Conservation (phyloP, 2,888 invertebrate species). For the Gisinianus flammeolus region DNA sequence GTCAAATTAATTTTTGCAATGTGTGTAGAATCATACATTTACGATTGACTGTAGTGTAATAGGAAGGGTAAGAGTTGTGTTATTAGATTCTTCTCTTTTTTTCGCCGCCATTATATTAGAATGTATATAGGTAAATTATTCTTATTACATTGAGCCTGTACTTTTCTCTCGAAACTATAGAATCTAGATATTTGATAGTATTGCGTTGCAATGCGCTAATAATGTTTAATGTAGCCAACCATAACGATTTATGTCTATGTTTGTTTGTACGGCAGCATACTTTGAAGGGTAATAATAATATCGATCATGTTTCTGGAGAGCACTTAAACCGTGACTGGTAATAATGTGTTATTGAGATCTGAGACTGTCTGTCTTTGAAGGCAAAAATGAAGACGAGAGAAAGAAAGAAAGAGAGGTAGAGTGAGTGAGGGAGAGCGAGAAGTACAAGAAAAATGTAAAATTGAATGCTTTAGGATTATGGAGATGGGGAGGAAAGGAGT, state of each 20-base stretch:
- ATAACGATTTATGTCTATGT: constrained; percentile 28
- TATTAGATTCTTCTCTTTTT: too few species aligned
- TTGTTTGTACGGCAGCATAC: constrained; percentile 16
- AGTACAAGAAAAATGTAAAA: not conserved
- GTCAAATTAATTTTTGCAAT: too few species aligned
- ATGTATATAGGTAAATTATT: too few species aligned
- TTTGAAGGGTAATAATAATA: constrained; percentile 33
- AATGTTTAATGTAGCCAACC: constrained; percentile 35
- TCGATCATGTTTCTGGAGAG: constrained; percentile 37
- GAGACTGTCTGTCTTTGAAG: constrained; percentile 1
- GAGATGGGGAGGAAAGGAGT: constrained; percentile 7
- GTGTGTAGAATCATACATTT: too few species aligned
- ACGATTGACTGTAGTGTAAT: too few species aligned
- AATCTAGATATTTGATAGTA: not conserved
- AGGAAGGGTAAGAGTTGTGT: too few species aligned
- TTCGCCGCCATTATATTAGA: too few species aligned
- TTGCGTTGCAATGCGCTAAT: not conserved
- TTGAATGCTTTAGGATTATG: constrained; percentile 6
- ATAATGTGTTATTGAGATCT: constrained; percentile 27
- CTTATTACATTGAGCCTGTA: too few species aligned
- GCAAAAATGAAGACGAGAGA: not conserved
- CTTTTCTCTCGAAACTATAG: too few species aligned
- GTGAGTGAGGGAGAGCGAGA: not conserved
- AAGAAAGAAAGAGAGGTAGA: constrained; percentile 4
- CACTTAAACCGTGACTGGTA: constrained; percentile 32